Evolutionary conservation across 2,888 invertebrate species (phyloP).

Genomic region (Phymatocera aterrima): DNA sequence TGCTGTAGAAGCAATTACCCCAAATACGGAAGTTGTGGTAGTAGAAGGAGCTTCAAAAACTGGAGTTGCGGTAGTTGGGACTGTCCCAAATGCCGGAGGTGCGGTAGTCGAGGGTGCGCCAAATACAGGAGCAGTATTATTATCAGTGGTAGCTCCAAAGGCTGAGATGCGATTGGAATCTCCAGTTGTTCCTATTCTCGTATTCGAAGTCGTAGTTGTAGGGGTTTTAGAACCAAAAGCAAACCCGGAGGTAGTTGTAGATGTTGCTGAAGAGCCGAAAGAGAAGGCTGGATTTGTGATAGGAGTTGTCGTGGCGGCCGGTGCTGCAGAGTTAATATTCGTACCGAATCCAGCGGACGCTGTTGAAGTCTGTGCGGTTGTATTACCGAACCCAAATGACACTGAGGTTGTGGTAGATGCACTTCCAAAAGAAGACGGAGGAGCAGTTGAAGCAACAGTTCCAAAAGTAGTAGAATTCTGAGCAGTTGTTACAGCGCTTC

Average conservation of each 20-base stretch:
- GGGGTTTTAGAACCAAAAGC: slow-evolving; percentile 37
- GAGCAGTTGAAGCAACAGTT: slow-evolving; percentile 27
- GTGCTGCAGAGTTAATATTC: not conserved
- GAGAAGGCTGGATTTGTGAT: slow-evolving; percentile 50
- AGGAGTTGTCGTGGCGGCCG: not conserved
- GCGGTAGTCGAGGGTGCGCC: slow-evolving; percentile 24
- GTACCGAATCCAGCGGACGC: slow-evolving; percentile 21
- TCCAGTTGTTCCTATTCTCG: not conserved
- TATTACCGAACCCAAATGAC: not conserved
- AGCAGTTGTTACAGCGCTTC: slow-evolving; percentile 37
- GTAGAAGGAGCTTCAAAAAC: slow-evolving; percentile 49
- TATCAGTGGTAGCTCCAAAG: not conserved
- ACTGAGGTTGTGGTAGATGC: slow-evolving; percentile 22
- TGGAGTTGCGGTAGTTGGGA: slow-evolving; percentile 36
- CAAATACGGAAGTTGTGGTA: slow-evolving; percentile 43
- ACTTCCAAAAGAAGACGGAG: slow-evolving; percentile 3
- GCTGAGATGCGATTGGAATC: slow-evolving; percentile 1
- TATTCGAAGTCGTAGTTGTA: slow-evolving; percentile 4
- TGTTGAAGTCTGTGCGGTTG: slow-evolving; percentile 20
- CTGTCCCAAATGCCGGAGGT: slow-evolving; percentile 12
- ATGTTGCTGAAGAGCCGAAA: slow-evolving; percentile 49
- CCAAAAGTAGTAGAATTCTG: slow-evolving; percentile 46
- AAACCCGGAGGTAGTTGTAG: slow-evolving; percentile 1
- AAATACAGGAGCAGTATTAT: slow-evolving; percentile 24
- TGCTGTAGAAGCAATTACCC: slow-evolving; percentile 35